Evolutionary conservation across 2,797 vertebrate species (phyloP).

Genomic region (Myotis planiceps): DNA sequence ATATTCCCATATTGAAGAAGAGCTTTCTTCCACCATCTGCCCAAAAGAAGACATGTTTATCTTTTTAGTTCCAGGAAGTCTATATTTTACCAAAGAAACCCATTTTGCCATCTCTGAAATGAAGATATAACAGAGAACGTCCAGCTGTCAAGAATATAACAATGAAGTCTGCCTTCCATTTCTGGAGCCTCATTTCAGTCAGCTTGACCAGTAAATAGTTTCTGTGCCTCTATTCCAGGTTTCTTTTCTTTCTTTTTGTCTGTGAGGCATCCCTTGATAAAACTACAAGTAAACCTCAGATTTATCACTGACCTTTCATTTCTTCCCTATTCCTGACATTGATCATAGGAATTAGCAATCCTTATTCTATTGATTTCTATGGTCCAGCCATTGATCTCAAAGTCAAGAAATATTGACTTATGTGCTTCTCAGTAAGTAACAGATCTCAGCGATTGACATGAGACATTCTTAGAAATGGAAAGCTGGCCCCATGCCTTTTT

Average conservation of each 20-base stretch:
- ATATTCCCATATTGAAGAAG: neutral
- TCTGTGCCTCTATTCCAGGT: neutral
- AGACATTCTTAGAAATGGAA: neutral
- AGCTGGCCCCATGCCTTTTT: neutral
- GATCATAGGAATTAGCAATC: neutral
- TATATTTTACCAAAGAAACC: neutral
- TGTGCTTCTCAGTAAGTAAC: neutral
- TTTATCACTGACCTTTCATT: neutral
- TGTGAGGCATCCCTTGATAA: neutral
- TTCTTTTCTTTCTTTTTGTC: neutral
- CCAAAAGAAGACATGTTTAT: neutral
- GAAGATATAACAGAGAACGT: neutral
- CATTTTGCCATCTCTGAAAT: neutral
- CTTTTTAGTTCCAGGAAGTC: neutral
- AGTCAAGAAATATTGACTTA: neutral
- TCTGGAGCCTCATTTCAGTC: neutral
- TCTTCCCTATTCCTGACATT: neutral
- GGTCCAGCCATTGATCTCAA: neutral
- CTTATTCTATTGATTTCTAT: neutral
- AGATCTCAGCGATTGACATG: neutral
- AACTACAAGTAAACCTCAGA: neutral
- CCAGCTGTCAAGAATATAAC: neutral
- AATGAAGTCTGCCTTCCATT: neutral
- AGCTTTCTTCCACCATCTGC: neutral
- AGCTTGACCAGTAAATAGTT: neutral